Base-by-base conservation (phyloP, 2,888 invertebrate genomes). In the Mantis religiosa region DNA sequence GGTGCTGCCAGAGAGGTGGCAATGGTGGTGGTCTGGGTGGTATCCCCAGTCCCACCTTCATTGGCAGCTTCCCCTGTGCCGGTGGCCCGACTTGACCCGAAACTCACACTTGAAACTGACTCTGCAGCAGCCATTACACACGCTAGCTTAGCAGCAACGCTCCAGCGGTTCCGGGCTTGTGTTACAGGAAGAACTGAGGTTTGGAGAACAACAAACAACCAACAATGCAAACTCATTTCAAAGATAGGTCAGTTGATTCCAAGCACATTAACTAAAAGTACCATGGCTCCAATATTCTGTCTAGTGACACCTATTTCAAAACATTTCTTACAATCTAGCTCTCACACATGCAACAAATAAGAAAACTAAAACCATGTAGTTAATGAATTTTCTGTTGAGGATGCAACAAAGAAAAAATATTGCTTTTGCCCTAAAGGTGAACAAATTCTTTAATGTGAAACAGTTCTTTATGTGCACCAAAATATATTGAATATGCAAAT, bases 51-150 rank as follows among this genome's bases (percentile, higher is more conserved):
- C 28, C 71, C 81, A 25, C 82, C 87, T 28, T 82, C 54, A n/a
- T n/a, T 28, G 4, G 81, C 87, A 71, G 54, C 27, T 15, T 54
- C 86, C 27, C 28, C 28, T n/a, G 90, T 88, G 25, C 90, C 90
- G 25, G 90, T 88, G 15, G 89, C 87, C n/a, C 88, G 88, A n/a
- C 89, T 90, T 27, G 91, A 91, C 88, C 90, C 91, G 87, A 91
- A 90, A 90, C 91, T 91, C 89, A 91, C 90, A 89, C 91, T 91
- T 84, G 91, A 91, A 89, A 91, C 91, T 81, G 91, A 91, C 82
- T 91, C 91, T 90, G 91, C 90, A 85, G 89, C 83, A 71, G 54
- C 89, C 89, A 89, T 82, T 25, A 89, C 89, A 30, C 89, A 88
- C 88, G 84, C 87, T 82, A 87, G 82, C 34, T 87, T 87, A n/a